Base-by-base conservation (phyloP, 1,140 invertebrate species). In the Lasaia peninsularis region DNA sequence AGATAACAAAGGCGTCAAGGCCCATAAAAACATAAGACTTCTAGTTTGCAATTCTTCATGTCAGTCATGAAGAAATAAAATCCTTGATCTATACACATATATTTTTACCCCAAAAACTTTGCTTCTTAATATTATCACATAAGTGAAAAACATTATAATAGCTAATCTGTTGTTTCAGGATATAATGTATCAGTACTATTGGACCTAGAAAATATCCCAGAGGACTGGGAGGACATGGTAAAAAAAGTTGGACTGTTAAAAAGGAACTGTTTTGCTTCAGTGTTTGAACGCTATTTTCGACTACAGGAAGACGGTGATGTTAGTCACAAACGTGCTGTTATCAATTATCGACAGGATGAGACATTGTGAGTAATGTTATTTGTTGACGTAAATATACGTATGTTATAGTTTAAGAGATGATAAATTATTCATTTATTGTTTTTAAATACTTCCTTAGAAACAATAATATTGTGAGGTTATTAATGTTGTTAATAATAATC, bases 281-380 rank as follows among this genome's bases (percentile, higher is more conserved):
- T 99, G 32, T 99, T 99, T 91, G 98, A 99, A 90, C 99, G 99
- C 79, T 99, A 99, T 91, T 99, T 99, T 90, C 94, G 98, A 81
- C 98, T 98, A 87, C 98, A 99, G 92, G 97, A 98, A 84, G 92
- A 95, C 69, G 96, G 96, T 1, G 93, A 95, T 77, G 94, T 97
- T 80, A 94, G 95, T 8, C 95, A 98, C 63, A 96, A 97, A 85
- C 92, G 97, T 80, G 98, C 98, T 59, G 97, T 99, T 56, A 99
- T 99, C 83, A 96, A 99, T 89, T 99, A 99, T 87, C 92, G 98
- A 79, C 97, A 98, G 86, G 98, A 99, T 92, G 98, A 99, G 91
- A 99, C 98, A 52, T 93, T 99, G 98, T 99, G 91, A 94, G 94
- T 91, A 62, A 21, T 11, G 8, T 6, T 12, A 21, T 21, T n/a